Conservation (phyloP, 2,797 vertebrate species). For the Garrulus glandarius region DNA sequence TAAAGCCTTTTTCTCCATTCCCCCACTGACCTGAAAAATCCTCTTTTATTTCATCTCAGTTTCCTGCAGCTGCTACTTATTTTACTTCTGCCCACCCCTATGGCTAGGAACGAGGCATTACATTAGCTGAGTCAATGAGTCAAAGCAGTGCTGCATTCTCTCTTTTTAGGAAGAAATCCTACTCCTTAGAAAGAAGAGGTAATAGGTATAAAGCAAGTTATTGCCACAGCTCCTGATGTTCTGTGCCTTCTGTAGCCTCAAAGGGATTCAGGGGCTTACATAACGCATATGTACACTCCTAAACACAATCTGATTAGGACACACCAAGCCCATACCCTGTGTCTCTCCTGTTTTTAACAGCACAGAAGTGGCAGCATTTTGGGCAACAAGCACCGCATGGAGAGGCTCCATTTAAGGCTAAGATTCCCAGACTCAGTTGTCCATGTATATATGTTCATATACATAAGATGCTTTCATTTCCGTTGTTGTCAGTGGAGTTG, state of each 20-base stretch:
- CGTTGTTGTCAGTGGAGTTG: background rate
- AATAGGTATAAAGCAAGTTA: background rate
- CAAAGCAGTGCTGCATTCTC: background rate
- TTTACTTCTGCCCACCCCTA: background rate
- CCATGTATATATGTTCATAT: rapidly evolving
- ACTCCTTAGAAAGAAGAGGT: background rate
- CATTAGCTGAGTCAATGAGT: background rate
- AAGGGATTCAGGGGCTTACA: background rate
- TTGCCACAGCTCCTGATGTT: background rate
- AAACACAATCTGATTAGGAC: background rate
- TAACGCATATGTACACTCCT: background rate
- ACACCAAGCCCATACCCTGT: rapidly evolving
- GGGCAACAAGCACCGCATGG: background rate
- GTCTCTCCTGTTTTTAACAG: background rate
- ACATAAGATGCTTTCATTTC: background rate
- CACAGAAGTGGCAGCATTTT: background rate
- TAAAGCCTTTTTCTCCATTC: background rate
- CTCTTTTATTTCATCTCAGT: background rate
- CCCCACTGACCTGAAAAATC: background rate
- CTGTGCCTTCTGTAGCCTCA: background rate
- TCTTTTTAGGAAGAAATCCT: background rate
- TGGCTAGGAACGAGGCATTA: background rate
- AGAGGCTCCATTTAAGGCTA: background rate
- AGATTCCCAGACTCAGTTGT: background rate
- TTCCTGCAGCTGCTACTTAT: background rate